Percentiles rank a stretch among this genome's conserved stretches.
phyloP scores from a whole-genome alignment of 2,888 invertebrate genomes.

The Buathra laborator region DNA sequence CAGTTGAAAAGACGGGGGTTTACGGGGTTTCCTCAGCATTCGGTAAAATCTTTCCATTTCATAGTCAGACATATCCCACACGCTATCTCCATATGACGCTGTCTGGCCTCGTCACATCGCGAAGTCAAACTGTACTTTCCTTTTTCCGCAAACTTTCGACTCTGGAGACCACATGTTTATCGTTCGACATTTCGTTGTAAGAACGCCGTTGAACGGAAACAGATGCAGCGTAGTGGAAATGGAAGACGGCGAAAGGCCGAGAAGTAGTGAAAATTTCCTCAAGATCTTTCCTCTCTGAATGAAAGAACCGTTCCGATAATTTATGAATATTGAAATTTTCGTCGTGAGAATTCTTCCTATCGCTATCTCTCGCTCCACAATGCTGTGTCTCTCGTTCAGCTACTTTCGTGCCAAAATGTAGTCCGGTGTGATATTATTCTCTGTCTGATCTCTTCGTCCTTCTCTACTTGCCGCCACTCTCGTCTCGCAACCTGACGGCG shows the following conservation, averaged over 20 bases:
- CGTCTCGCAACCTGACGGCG: background rate
- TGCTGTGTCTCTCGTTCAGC: slow-evolving; percentile 11
- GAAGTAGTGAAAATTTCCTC: slow-evolving; percentile 27
- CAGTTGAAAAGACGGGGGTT: too few relatives aligned
- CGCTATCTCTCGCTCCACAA: background rate
- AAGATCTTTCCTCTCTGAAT: slow-evolving; percentile 8
- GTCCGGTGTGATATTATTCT: slow-evolving; percentile 51
- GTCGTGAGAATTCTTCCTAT: slow-evolving; percentile 28
- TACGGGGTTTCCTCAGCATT: too few relatives aligned
- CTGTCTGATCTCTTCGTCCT: slow-evolving; percentile 28
- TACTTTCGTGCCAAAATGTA: slow-evolving; percentile 41
- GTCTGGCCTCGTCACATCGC: background rate
- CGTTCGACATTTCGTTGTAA: slow-evolving; percentile 18
- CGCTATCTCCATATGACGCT: too few relatives aligned
- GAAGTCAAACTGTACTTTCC: background rate
- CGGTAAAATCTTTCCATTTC: too few relatives aligned
- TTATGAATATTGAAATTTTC: slow-evolving; percentile 61
- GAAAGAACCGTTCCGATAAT: slow-evolving; percentile 41
- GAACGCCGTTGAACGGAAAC: slow-evolving; percentile 36
- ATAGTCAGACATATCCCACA: too few relatives aligned
- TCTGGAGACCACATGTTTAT: slow-evolving; percentile 6
- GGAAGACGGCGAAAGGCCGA: slow-evolving; percentile 11
- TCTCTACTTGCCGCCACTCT: background rate
- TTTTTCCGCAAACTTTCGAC: background rate
- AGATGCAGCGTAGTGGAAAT: slow-evolving; percentile 32